Conservation (phyloP, 2,797 vertebrate species). For the Enteromius thamalakanensis region DNA sequence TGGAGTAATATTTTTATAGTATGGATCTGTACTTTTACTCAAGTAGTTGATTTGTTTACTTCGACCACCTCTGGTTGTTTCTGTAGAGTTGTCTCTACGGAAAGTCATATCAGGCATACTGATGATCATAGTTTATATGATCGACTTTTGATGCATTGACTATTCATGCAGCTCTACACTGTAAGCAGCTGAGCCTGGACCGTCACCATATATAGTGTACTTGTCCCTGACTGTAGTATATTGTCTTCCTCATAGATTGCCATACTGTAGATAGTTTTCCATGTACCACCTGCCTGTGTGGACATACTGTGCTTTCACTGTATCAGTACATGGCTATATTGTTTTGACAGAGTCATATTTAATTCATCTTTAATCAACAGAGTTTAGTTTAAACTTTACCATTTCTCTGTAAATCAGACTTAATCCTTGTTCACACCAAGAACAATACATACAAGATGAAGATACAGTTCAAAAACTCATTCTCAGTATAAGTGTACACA, state of each 20-base stretch:
- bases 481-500: too few relatives aligned
- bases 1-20: too few relatives aligned
- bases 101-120: neutral
- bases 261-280: constrained; percentile 2
- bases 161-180: neutral
- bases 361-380: neutral
- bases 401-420: too few relatives aligned
- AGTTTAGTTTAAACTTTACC: neutral
- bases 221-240: constrained; percentile 5
- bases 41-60: too few relatives aligned
- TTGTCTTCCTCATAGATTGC: neutral
- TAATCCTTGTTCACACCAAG: too few relatives aligned
- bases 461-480: too few relatives aligned
- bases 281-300: neutral
- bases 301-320: neutral
- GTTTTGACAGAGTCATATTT: neutral
- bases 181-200: neutral
- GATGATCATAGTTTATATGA: neutral
- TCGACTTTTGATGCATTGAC: neutral
- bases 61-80: too few relatives aligned
- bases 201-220: neutral
- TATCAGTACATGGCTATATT: neutral
- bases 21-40: too few relatives aligned
- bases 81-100: neutral
- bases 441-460: too few relatives aligned